A percentile compares a stretch with the other conserved stretches of the same genome.
Evolutionary conservation across 2,113 vertebrate genomes (phyloP).

Genomic region (Boleophthalmus pectinirostris): DNA sequence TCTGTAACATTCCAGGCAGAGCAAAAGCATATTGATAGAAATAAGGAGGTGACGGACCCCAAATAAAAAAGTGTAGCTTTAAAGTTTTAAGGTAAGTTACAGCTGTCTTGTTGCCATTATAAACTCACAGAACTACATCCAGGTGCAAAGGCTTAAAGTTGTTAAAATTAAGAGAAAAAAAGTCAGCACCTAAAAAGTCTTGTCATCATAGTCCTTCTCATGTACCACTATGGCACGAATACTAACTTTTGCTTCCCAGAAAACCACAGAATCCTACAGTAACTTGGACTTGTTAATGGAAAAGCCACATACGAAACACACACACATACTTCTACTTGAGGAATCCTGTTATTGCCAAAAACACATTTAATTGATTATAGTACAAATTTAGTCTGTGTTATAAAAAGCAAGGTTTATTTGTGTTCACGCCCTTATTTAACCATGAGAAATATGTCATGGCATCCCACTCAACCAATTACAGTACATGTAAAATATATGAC

Average conservation of each 20-base stretch:
- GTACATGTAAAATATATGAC: not conserved
- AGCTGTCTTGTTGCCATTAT: slow-evolving; percentile 29
- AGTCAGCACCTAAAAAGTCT: slow-evolving; percentile 46
- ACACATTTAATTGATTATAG: not conserved
- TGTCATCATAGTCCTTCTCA: slow-evolving; percentile 50
- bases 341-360: not conserved
- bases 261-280: not conserved
- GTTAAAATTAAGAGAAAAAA: slow-evolving; percentile 36
- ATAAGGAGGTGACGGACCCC: no score
- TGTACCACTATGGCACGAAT: slow-evolving; percentile 38
- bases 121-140: slow-evolving; percentile 14
- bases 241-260: slow-evolving; percentile 22
- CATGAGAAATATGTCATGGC: no score
- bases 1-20: no score
- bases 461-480: no score
- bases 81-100: not conserved
- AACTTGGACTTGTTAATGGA: not conserved
- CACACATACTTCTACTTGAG: not conserved
- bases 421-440: no score
- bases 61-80: no score
- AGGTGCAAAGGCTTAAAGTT: slow-evolving; percentile 17
- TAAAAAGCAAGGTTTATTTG: no score
- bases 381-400: no score
- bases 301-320: not conserved
- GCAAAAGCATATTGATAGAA: no score